Evolutionary conservation across 2,113 vertebrate species (phyloP).

Genomic region (Condylura cristata): DNA sequence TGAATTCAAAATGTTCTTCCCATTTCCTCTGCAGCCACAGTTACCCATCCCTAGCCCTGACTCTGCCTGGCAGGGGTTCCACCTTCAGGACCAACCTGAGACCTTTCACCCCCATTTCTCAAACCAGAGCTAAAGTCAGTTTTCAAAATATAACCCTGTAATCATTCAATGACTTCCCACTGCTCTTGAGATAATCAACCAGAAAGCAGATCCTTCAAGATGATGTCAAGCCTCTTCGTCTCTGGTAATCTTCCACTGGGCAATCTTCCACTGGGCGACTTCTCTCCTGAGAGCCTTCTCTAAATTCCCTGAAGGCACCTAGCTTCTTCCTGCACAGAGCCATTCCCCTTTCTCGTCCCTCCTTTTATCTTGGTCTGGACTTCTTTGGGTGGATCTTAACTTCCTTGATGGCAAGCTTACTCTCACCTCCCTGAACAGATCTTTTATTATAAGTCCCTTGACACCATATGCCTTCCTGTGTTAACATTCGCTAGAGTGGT

Average conservation of each 20-base stretch:
- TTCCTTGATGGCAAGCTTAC: background rate
- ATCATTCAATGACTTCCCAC: background rate
- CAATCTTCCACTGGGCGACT: background rate
- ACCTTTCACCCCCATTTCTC: background rate
- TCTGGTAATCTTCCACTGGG: background rate
- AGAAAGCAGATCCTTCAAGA: background rate
- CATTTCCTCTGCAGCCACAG: background rate
- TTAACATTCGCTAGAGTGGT: background rate
- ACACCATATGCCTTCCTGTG: background rate
- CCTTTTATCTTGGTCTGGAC: background rate
- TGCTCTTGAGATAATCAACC: background rate
- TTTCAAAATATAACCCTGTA: background rate
- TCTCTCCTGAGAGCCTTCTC: background rate
- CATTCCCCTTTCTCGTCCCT: background rate
- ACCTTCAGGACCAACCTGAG: background rate
- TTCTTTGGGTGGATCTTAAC: background rate
- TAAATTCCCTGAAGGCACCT: background rate
- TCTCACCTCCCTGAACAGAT: background rate
- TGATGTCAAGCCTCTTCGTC: background rate
- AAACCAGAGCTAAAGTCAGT: background rate
- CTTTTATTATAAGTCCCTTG: background rate
- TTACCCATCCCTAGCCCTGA: accelerated
- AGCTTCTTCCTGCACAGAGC: background rate
- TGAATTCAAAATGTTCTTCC: background rate
- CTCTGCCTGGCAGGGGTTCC: background rate